Conservation (phyloP, 2,113 vertebrate species). For the Rana temporaria region DNA sequence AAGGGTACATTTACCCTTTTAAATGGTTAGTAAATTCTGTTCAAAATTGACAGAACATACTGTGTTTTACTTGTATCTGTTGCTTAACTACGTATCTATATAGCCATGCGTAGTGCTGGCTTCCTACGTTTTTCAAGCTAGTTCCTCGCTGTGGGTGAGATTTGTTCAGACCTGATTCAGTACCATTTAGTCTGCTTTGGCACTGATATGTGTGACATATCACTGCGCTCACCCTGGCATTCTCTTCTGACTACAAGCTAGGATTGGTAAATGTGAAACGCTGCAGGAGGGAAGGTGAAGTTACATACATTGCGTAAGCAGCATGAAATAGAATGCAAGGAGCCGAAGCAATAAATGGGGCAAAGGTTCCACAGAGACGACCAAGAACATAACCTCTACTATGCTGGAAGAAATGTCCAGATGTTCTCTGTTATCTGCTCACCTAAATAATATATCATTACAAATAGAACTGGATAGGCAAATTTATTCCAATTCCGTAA, state of each 20-base stretch:
- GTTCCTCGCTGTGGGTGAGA: no score
- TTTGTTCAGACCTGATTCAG: background rate
- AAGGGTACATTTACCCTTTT: no score
- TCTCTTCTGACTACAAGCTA: constrained; percentile 9
- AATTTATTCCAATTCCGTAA: no score
- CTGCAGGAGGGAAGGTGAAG: constrained; percentile 13
- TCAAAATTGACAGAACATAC: no score
- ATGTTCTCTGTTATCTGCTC: background rate
- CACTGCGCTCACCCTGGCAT: background rate
- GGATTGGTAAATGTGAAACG: constrained; percentile 25
- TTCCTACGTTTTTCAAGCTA: no score
- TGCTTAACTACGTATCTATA: no score
- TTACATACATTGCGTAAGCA: constrained; percentile 6
- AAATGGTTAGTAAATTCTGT: no score
- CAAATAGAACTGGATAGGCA: no score
- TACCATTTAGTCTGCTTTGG: background rate
- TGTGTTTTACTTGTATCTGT: no score
- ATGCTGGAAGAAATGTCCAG: background rate
- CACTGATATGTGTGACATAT: background rate
- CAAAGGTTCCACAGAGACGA: constrained; percentile 29
- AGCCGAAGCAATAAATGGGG: constrained; percentile 7
- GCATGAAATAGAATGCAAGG: background rate
- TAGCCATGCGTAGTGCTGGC: no score
- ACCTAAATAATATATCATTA: no score
- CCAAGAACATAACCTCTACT: background rate